Evolutionary conservation across 2,888 invertebrate genomes (phyloP).

Genomic region (Trisateles emortualis): DNA sequence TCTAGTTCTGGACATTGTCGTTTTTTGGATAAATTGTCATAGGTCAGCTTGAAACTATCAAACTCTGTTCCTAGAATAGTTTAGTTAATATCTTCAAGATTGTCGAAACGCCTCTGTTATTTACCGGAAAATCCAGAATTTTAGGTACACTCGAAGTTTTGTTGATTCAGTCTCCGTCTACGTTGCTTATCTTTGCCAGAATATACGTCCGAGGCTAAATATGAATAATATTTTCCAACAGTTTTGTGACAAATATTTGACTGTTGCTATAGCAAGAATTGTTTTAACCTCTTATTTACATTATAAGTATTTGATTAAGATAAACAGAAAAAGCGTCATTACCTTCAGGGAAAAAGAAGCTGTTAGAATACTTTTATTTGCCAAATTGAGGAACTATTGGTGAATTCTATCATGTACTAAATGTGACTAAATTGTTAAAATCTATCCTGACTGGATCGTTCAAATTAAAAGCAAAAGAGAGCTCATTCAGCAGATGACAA

Average conservation of each 20-base stretch:
- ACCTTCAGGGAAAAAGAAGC: too few relatives aligned
- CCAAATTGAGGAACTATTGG: neutral
- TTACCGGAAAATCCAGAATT: neutral
- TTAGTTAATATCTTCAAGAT: conserved; percentile 23
- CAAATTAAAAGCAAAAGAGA: neutral
- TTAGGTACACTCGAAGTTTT: neutral
- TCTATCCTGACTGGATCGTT: neutral
- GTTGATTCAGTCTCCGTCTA: neutral
- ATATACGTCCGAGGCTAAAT: neutral
- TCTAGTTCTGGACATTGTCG: conserved; percentile 18
- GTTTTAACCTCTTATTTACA: too few relatives aligned
- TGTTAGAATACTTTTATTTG: too few relatives aligned
- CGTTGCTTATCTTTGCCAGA: neutral
- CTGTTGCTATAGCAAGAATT: neutral
- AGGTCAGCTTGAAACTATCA: conserved; percentile 34
- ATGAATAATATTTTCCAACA: neutral
- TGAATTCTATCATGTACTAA: neutral
- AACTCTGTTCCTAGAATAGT: conserved; percentile 23
- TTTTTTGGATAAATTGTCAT: conserved; percentile 35
- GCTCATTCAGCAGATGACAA: neutral
- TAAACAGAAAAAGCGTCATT: too few relatives aligned
- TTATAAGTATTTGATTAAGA: too few relatives aligned
- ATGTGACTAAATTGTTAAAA: neutral
- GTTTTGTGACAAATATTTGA: conserved; percentile 1
- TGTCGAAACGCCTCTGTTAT: conserved; percentile 21